phyloP scores from a whole-genome alignment of 2,797 vertebrate species.

The Halcyon leucocephala region DNA sequence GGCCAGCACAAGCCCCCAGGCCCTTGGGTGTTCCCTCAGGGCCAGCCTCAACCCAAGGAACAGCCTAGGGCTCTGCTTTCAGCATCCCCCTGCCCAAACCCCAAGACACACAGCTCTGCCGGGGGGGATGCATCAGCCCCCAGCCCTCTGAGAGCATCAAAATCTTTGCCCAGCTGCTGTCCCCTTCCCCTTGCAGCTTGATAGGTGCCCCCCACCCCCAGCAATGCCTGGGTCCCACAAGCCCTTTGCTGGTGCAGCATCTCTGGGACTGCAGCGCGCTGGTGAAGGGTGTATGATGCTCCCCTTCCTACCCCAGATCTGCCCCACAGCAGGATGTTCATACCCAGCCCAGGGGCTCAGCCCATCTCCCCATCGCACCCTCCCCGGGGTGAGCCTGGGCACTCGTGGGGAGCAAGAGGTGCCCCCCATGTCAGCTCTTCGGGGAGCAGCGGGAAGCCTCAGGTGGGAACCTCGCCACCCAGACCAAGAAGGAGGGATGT shows the following conservation, averaged over 20 bases:
- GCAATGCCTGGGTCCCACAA: background rate
- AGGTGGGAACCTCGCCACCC: background rate
- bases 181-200: background rate
- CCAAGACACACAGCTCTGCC: background rate
- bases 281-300: rapidly evolving
- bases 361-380: background rate
- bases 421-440: background rate
- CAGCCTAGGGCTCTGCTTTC: background rate
- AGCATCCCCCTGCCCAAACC: background rate
- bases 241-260: rapidly evolving
- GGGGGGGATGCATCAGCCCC: background rate
- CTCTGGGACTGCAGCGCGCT: background rate
- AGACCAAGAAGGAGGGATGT: rapidly evolving
- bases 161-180: background rate
- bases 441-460: background rate
- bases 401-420: rapidly evolving
- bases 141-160: background rate
- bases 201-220: rapidly evolving
- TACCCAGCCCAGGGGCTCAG: background rate
- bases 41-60: background rate
- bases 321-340: background rate
- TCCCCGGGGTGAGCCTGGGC: background rate
- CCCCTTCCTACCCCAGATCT: background rate
- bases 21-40: background rate
- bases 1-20: background rate